Conservation (phyloP, 2,113 vertebrate species). For the Tricholaema leucomelas region DNA sequence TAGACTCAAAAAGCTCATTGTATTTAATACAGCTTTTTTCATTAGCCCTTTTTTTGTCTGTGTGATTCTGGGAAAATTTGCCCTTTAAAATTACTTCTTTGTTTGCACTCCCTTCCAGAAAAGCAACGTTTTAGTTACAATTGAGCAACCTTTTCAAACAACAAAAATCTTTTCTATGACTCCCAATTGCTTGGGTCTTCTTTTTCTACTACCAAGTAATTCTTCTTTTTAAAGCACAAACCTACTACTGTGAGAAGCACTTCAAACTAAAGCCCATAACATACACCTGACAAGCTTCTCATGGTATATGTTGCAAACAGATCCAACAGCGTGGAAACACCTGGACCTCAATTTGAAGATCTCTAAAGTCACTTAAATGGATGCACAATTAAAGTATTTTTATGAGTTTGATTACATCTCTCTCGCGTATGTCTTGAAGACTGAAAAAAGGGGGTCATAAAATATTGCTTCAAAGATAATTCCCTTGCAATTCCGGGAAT, state of each 20-base stretch:
- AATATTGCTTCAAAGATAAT: constrained; percentile 45
- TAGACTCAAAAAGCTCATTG: neutral
- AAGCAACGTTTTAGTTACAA: neutral
- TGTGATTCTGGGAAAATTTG: neutral
- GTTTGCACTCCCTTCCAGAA: neutral
- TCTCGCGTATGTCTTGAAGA: constrained; percentile 28
- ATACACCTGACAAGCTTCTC: neutral
- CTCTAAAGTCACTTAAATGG: constrained; percentile 51
- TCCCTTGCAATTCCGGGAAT: constrained; percentile 47
- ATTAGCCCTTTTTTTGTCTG: neutral
- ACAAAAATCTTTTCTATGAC: neutral
- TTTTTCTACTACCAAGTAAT: neutral
- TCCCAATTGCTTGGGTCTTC: neutral
- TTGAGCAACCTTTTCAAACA: neutral
- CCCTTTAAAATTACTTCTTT: neutral
- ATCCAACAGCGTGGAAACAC: neutral
- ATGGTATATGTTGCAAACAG: neutral
- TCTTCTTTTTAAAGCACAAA: neutral
- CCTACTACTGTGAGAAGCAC: neutral
- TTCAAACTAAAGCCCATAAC: neutral
- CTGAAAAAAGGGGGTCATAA: constrained; percentile 50
- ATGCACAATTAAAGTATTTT: constrained; percentile 45
- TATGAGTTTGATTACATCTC: constrained; percentile 42
- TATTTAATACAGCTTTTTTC: neutral
- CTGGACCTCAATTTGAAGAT: constrained; percentile 51